These are phyloP conservation scores for Himantopus leucocephalus DNA, from an alignment of 2,113 vertebrate genomes.

Conservation along the genomic window DNA sequence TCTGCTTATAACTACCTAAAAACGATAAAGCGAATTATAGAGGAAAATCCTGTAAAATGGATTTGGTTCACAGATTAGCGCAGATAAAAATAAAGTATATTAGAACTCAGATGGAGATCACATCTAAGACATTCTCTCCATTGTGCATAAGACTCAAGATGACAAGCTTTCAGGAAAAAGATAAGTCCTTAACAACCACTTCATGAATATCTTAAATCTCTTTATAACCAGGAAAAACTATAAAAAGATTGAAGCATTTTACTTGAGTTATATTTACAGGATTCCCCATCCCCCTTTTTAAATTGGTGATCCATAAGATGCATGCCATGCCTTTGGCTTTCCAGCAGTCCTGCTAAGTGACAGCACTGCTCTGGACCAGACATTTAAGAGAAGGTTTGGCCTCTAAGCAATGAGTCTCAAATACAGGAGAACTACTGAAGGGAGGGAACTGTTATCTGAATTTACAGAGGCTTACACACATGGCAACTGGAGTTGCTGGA, in stretches of 20 bases:
- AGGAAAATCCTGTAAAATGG: not conserved
- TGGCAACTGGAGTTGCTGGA: not conserved
- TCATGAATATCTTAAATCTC: not conserved
- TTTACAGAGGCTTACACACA: not conserved
- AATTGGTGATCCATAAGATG: not conserved
- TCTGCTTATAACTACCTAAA: not conserved
- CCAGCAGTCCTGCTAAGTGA: not conserved
- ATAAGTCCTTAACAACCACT: constrained; percentile 16
- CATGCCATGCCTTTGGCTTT: not conserved
- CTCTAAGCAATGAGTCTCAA: not conserved
- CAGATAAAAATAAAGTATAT: constrained; percentile 16
- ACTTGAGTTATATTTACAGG: not conserved
- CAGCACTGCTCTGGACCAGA: not conserved
- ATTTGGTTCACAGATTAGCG: not conserved
- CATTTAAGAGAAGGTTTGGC: not conserved
- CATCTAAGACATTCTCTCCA: not conserved
- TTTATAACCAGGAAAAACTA: not conserved
- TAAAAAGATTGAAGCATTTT: not conserved
- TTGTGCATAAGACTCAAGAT: not conserved
- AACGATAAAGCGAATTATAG: not conserved
- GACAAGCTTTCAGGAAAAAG: constrained; percentile 19
- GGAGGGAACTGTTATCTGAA: not conserved
- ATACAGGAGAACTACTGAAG: not conserved
- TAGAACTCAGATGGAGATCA: not conserved
- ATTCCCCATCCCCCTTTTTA: not conserved